Conservation (phyloP, 2,888 invertebrate genomes). For the Drosophila prolongata region DNA sequence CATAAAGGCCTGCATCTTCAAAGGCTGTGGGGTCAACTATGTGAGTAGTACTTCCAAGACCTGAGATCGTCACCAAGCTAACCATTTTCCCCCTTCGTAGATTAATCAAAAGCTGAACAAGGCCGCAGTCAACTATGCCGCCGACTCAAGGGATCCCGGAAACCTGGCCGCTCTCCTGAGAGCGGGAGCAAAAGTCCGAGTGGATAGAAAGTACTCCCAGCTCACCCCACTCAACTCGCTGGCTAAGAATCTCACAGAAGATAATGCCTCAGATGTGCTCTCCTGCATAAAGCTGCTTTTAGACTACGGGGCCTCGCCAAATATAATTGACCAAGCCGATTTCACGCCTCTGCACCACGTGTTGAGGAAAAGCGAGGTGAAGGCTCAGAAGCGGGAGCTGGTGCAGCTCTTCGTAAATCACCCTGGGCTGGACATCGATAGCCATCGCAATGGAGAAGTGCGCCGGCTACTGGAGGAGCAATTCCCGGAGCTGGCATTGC, state of each 20-base stretch:
- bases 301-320: conserved; percentile 82
- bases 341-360: conserved; percentile 82
- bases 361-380: conserved; percentile 78
- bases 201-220: conserved; percentile 78
- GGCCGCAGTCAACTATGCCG: conserved; percentile 82
- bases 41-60: conserved; percentile 60
- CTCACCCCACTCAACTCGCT: conserved; percentile 82
- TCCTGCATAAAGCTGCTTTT: conserved; percentile 80
- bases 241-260: conserved; percentile 78
- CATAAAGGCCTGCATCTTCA: conserved; percentile 79
- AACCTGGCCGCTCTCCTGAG: conserved; percentile 74
- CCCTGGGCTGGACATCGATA: conserved; percentile 80
- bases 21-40: conserved; percentile 79
- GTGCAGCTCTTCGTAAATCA: conserved; percentile 74
- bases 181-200: conserved; percentile 52
- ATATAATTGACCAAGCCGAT: conserved; percentile 82
- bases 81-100: conserved; percentile 51
- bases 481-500: conserved; percentile 74
- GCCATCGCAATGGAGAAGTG: conserved; percentile 83
- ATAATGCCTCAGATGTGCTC: conserved; percentile 74
- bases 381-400: conserved; percentile 64
- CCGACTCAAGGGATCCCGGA: conserved; percentile 82
- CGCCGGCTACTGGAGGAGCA: conserved; percentile 67
- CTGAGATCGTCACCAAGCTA: neutral
- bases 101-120: conserved; percentile 79